Conservation (phyloP, 30 jellyfish, hydroid and myxozoan genomes). For the Cassiopea andromeda region DNA sequence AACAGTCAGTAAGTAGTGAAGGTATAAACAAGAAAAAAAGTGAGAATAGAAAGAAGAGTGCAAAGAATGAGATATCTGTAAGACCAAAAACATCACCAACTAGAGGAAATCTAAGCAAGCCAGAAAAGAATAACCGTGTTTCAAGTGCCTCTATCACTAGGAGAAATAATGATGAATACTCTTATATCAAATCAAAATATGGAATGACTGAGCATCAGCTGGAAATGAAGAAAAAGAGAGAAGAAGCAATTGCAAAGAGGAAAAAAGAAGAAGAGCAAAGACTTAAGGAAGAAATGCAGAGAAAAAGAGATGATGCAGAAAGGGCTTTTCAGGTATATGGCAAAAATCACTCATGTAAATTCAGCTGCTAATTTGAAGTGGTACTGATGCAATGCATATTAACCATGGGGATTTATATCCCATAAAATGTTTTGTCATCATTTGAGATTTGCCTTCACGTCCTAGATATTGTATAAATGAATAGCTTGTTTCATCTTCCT, state of each 20-base stretch:
- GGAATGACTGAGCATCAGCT: conserved; percentile 93
- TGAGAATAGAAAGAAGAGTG: not conserved
- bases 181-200: conserved; percentile 81
- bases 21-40: not conserved
- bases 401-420: too few relatives aligned
- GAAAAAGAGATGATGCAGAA: conserved; percentile 85
- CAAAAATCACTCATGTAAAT: not conserved
- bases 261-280: conserved; percentile 89
- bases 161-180: conserved; percentile 70
- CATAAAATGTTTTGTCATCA: too few relatives aligned
- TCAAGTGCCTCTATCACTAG: conserved; percentile 52
- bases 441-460: too few relatives aligned
- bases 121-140: conserved; percentile 7
- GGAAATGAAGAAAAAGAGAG: conserved; percentile 91
- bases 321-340: conserved; percentile 87
- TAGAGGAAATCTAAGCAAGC: not conserved
- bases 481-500: too few relatives aligned
- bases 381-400: too few relatives aligned
- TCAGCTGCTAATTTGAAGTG: too few relatives aligned
- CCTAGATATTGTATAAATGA: too few relatives aligned
- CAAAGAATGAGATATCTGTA: conserved; percentile 1
- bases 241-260: conserved; percentile 76
- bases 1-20: conserved; percentile 1
- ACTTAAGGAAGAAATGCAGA: conserved; percentile 66
- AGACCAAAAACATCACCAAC: conserved; percentile 80